These are phyloP conservation scores for Orbicella faveolata DNA, from an alignment of 64 coral and sea anemone species.

Conservation along the genomic window DNA sequence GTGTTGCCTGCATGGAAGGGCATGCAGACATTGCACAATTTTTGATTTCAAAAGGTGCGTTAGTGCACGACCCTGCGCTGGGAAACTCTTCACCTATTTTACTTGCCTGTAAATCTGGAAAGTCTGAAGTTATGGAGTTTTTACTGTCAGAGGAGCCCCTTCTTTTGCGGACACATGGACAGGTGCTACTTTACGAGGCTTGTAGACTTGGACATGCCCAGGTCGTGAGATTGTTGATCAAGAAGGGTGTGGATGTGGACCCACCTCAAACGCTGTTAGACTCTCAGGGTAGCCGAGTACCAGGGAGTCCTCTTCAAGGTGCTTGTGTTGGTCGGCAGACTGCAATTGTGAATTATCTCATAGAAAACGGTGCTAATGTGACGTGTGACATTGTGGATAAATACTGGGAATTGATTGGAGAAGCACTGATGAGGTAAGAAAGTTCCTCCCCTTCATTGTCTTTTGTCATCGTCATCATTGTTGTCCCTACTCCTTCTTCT, in stretches of 20 bases:
- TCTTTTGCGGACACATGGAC: constrained; percentile 62
- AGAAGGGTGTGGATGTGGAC: constrained; percentile 79
- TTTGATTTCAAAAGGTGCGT: constrained; percentile 63
- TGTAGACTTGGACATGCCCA: constrained; percentile 77
- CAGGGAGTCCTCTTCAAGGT: constrained; percentile 61
- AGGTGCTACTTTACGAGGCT: constrained; percentile 58
- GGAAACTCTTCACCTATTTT: constrained; percentile 63
- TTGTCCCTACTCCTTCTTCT: too few relatives aligned
- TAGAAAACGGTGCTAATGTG: constrained; percentile 93
- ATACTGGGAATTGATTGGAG: constrained; percentile 75
- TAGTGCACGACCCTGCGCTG: constrained; percentile 41
- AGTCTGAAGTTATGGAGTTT: constrained; percentile 69
- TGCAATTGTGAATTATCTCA: constrained; percentile 72
- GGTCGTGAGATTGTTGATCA: constrained; percentile 75
- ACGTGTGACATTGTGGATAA: constrained; percentile 63
- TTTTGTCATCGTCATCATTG: background rate
- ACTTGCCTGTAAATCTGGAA: constrained; percentile 72
- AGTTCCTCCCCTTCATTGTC: too few relatives aligned
- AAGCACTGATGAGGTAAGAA: constrained; percentile 78
- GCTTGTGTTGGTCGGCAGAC: constrained; percentile 72
- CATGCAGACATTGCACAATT: constrained; percentile 69
- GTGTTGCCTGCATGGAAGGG: constrained; percentile 75
- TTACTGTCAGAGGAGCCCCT: constrained; percentile 71
- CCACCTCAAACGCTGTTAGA: background rate
- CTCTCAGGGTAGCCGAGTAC: constrained; percentile 5